Conservation (phyloP, 2,888 invertebrate genomes). For the Eupithecia subfuscata region DNA sequence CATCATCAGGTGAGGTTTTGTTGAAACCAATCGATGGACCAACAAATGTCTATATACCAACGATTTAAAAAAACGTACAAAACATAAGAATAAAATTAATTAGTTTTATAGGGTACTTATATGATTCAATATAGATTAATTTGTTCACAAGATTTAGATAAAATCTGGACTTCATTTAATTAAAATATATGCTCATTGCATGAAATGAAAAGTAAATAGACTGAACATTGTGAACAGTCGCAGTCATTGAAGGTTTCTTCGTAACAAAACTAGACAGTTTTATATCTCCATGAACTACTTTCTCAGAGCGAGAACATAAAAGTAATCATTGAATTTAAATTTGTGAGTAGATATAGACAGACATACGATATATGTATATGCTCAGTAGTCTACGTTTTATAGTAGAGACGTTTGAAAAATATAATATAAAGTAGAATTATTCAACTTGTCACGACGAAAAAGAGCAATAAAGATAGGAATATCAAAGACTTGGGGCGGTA, state of each 20-base stretch:
- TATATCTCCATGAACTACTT: neutral
- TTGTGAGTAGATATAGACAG: neutral
- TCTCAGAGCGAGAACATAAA: neutral
- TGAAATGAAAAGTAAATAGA: neutral
- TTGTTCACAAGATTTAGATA: too few relatives aligned
- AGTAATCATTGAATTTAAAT: neutral
- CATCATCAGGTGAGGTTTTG: neutral
- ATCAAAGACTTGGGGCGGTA: constrained; percentile 37
- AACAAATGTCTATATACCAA: neutral
- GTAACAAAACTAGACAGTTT: neutral
- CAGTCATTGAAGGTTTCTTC: neutral
- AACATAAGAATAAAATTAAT: too few relatives aligned
- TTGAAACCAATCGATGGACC: neutral
- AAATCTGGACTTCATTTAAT: too few relatives aligned
- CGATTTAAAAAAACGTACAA: too few relatives aligned
- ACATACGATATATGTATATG: neutral
- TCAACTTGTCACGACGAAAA: constrained; percentile 38
- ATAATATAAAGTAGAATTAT: constrained; percentile 32
- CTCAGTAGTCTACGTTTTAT: neutral
- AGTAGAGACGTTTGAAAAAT: constrained; percentile 9
- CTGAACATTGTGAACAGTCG: neutral
- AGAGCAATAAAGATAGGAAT: constrained; percentile 43
- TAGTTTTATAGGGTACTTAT: too few relatives aligned
- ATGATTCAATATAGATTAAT: too few relatives aligned
- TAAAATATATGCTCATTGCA: too few relatives aligned